These are phyloP conservation scores for Ardeotis arabs DNA, from an alignment of 2,113 vertebrate genomes.

Conservation along the genomic window DNA sequence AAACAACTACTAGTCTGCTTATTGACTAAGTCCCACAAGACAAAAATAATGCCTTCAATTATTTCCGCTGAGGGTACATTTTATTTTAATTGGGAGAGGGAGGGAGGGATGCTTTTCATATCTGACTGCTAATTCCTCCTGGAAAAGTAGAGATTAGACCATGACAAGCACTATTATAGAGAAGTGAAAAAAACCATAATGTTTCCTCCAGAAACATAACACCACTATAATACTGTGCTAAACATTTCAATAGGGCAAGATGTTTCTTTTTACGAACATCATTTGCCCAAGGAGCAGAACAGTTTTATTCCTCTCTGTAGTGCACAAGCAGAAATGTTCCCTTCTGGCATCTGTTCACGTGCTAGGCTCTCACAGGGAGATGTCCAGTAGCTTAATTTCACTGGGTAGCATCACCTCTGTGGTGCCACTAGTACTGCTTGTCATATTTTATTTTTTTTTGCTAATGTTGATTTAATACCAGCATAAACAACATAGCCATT, in stretches of 20 bases:
- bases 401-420: neutral
- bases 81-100: slow-evolving; percentile 23
- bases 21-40: slow-evolving; percentile 1
- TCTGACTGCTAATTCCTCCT: neutral
- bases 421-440: neutral
- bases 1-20: slow-evolving; percentile 13
- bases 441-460: neutral
- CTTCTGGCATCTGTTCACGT: neutral
- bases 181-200: neutral
- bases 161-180: neutral
- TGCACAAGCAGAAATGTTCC: neutral
- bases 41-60: slow-evolving; percentile 37
- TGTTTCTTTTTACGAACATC: neutral
- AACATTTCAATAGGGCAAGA: neutral
- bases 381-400: neutral
- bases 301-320: neutral
- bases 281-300: neutral
- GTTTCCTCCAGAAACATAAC: neutral
- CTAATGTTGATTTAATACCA: neutral
- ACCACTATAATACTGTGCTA: neutral
- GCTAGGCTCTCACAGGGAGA: neutral
- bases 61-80: slow-evolving; percentile 10
- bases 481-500: neutral
- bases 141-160: neutral
- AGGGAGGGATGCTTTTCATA: neutral